Base-by-base conservation (phyloP, 2,797 vertebrate species). In the Tokudaia muenninki region DNA sequence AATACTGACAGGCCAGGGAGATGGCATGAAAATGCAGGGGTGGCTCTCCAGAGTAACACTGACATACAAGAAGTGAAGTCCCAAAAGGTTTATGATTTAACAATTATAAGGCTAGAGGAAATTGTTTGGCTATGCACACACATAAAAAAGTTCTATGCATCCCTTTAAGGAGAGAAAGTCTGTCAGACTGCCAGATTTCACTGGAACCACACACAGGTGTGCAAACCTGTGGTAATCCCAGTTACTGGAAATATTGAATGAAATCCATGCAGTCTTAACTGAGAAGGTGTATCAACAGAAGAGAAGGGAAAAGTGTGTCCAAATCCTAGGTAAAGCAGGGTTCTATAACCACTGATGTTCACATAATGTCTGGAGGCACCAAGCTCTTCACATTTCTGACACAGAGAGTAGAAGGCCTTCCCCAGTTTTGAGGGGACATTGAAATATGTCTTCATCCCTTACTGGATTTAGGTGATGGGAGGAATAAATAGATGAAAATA, bases 401-500 rank as follows among this genome's bases (percentile, higher is more conserved):
- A 21, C 22, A 47, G 21, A 79, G 10, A 67, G 6, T 52, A 74
- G 31, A 89, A 87, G 9, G 21, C 22, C 6, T 90, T 92, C 65
- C 44, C 8, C 34, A 92, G 82, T 10, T 82, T 79, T 82, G 31
- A 52, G 74, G 37, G 37, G 14, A 21, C 89, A 70, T 6, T 92
- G n/a, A 94, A 88, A 67, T 41, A 16, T 47, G 91, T 86, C 57
- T 61, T 55, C 16, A 63, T 83, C 17, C 22, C 26, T 44, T 83
- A 11, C n/a, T 87, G 83, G 44, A n/a, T 78, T 59, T 74, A 82
- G n/a, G 21, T 79, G 61, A 91, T 37, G 29, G 16, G 16, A 34
- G 11, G 55, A 84, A 19, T 79, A 80, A 94, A 79, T 10, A 91
- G 22, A 84, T 59, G 67, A 59, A 96, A 55, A 37, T 90, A 65